Conservation (phyloP, 1,140 invertebrate genomes). For the Drosophila bocki region DNA sequence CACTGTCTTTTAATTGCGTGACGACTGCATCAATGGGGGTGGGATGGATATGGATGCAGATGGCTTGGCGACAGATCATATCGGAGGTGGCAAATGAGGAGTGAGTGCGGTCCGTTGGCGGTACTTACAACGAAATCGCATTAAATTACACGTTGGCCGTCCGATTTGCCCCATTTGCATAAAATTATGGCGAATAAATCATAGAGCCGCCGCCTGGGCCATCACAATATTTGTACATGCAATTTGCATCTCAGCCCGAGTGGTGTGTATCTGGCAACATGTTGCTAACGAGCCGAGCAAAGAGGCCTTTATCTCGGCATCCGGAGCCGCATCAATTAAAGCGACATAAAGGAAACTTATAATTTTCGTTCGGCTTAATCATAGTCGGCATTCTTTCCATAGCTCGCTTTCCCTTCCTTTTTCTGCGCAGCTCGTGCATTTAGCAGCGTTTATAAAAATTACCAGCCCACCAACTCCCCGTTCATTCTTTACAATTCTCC, state of each 20-base stretch:
- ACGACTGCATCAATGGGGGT: constrained; percentile 28
- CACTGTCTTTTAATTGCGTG: constrained; percentile 54
- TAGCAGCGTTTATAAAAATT: constrained; percentile 80
- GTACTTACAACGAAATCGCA: constrained; percentile 69
- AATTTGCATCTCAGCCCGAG: constrained; percentile 37
- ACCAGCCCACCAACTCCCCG: constrained; percentile 45
- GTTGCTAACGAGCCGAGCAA: constrained; percentile 69
- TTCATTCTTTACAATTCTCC: not conserved
- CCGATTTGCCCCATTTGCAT: constrained; percentile 63
- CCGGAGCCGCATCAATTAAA: constrained; percentile 75
- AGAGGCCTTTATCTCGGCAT: constrained; percentile 49
- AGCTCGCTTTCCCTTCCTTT: constrained; percentile 26
- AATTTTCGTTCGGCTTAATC: constrained; percentile 78
- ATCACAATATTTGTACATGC: constrained; percentile 75
- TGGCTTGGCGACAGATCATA: not conserved
- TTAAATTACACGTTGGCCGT: constrained; percentile 68
- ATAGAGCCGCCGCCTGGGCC: constrained; percentile 40
- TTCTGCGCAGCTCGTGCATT: constrained; percentile 52
- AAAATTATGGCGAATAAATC: constrained; percentile 70
- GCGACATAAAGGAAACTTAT: constrained; percentile 79
- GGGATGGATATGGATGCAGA: constrained; percentile 27
- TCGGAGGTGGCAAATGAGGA: constrained; percentile 33
- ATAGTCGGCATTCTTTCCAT: constrained; percentile 64
- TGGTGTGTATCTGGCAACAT: constrained; percentile 31
- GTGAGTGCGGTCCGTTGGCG: constrained; percentile 46